These are phyloP conservation scores for Polyploca ridens DNA, from an alignment of 2,888 invertebrate genomes.

Conservation along the genomic window DNA sequence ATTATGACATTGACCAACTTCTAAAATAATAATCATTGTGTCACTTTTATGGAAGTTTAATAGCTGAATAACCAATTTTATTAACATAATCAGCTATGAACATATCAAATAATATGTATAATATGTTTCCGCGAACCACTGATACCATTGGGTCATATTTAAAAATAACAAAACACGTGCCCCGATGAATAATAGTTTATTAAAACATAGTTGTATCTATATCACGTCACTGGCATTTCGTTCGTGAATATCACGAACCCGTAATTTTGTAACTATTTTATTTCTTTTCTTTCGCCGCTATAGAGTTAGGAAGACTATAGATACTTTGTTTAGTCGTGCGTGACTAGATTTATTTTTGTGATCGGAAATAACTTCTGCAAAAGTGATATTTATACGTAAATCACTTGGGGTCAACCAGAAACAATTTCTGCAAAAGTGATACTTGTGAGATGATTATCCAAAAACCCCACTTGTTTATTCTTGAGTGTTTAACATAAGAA, in stretches of 20 bases:
- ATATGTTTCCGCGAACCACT: constrained; percentile 19
- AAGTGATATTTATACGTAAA: neutral
- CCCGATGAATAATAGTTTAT: constrained; percentile 43
- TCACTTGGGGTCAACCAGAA: neutral
- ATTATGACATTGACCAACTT: neutral
- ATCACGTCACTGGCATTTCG: neutral
- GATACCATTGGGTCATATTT: constrained; percentile 22
- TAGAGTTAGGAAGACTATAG: neutral
- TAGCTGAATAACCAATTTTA: neutral
- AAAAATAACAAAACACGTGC: constrained; percentile 27
- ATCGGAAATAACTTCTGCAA: neutral
- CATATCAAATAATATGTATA: neutral
- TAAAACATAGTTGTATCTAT: constrained; percentile 2
- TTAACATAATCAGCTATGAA: neutral
- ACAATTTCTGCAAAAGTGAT: neutral
- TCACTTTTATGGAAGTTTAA: neutral
- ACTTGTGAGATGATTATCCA: no score
- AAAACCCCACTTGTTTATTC: neutral
- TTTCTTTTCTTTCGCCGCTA: neutral
- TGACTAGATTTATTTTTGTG: neutral
- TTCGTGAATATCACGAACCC: neutral
- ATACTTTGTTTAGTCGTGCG: neutral
- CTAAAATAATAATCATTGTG: neutral
- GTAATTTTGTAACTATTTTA: neutral
- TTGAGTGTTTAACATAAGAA: no score